Base-by-base conservation (phyloP, 2,113 vertebrate species). In the Bos indicus region DNA sequence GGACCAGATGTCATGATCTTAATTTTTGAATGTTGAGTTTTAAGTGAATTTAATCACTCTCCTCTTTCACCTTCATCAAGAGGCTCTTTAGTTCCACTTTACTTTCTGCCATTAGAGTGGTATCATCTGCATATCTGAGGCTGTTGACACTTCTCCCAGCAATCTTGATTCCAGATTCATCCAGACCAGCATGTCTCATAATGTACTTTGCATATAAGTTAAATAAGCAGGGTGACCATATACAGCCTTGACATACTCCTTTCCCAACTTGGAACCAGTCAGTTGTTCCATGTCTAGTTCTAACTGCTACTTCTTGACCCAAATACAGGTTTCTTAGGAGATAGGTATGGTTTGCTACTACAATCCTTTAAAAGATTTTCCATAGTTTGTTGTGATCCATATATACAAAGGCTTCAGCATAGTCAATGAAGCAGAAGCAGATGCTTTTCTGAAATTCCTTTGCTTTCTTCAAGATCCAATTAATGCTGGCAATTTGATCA, bases 1-100 rank as follows among this genome's bases (percentile, higher is more conserved):
- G 10, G 19, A 71, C 67, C 0, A 0, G 10, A 71, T 71, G 19
- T 71, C 67, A 12, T 40, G n/a, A 71, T 40, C n/a, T 71, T 71
- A 71, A 71, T 23, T 71, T 36, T 71, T 1, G 0, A 71, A 71
- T 71, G 64, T 36, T 71, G n/a, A 71, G n/a, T 71, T 71, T 71
- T 71, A 71, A 71, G 67, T 5, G 0, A 71, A 71, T 5, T 71
- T 71, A 71, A 1, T 71, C 19, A 40, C n/a, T 40, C n/a, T 40
- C n/a, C 10, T 71, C 67, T 71, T 71, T 71, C 19, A 71, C 67
- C 19, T 71, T 71, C 67, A 23, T 71, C n/a, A 40, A 71, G n/a
- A 71, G 67, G 67, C 67, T 71, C 19, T 71, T 40, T 23, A 36
- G n/a, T 40, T 40, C 5, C n/a, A 40, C 36, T 71, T 71, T 40